Conservation (phyloP, 2,113 vertebrate species). For the Grammomys surdaster region DNA sequence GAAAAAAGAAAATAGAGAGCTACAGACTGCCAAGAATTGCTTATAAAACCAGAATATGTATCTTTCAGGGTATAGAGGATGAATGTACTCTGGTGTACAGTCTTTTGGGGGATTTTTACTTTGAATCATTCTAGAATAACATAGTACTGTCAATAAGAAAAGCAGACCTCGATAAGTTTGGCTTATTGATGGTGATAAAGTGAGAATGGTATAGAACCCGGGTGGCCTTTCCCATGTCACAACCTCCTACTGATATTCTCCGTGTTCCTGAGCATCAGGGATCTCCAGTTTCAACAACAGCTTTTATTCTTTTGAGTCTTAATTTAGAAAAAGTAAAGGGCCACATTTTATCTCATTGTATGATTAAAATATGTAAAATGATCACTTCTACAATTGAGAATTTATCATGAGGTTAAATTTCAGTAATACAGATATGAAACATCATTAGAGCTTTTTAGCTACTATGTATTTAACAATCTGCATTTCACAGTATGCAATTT, state of each 20-base stretch:
- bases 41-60: neutral
- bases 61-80: neutral
- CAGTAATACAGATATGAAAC: neutral
- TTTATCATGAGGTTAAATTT: slow-evolving; percentile 30
- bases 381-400: slow-evolving; percentile 2
- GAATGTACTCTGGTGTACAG: neutral
- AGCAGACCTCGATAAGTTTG: neutral
- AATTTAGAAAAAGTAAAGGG: neutral
- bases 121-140: slow-evolving; percentile 25
- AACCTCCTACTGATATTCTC: neutral
- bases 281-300: neutral
- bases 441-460: neutral
- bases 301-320: slow-evolving; percentile 22
- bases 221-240: neutral
- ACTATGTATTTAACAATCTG: neutral
- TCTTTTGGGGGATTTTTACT: slow-evolving; percentile 12
- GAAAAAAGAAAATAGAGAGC: slow-evolving; percentile 38
- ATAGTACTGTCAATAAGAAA: slow-evolving; percentile 11
- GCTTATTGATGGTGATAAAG: neutral
- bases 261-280: neutral
- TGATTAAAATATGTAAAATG: slow-evolving; percentile 40
- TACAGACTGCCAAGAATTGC: neutral
- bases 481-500: neutral
- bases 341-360: neutral
- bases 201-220: neutral